These are phyloP conservation scores for Bicyclus anynana DNA, from an alignment of 1,140 invertebrate species.

Conservation along the genomic window DNA sequence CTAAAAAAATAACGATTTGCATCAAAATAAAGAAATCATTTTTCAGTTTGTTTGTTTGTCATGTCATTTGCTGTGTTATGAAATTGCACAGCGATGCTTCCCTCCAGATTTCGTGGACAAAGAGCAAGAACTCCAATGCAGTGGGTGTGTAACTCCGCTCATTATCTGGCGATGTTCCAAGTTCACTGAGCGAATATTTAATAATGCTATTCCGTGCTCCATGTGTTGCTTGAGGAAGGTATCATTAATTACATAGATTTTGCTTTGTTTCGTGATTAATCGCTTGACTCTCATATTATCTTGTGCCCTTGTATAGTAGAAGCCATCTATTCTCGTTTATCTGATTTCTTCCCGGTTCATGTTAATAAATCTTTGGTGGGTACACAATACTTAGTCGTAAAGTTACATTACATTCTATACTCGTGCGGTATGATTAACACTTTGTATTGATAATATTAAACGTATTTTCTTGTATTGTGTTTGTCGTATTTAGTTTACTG, in stretches of 20 bases:
- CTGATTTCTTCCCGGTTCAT: constrained; percentile 19
- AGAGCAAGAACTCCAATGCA: background rate
- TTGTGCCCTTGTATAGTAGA: constrained; percentile 19
- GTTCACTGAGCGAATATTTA: constrained; percentile 29
- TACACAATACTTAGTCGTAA: background rate
- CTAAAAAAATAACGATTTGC: too few species aligned
- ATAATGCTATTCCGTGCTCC: constrained; percentile 27
- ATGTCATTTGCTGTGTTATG: too few species aligned
- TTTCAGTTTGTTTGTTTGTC: too few species aligned
- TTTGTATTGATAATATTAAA: too few species aligned
- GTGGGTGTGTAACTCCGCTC: constrained; percentile 11
- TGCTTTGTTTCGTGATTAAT: constrained; percentile 26
- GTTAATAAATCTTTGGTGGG: constrained; percentile 21
- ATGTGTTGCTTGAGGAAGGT: constrained; percentile 21
- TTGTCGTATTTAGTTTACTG: too few species aligned
- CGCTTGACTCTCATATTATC: constrained; percentile 18
- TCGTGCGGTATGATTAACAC: too few species aligned
- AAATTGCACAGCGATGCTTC: background rate
- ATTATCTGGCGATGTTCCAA: constrained; percentile 37
- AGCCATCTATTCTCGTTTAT: constrained; percentile 25
- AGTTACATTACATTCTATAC: background rate
- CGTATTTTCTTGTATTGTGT: too few species aligned
- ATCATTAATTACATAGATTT: constrained; percentile 30
- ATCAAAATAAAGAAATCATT: too few species aligned
- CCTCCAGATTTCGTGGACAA: background rate